A percentile compares a stretch with the other conserved stretches of the same genome.
phyloP scores from a whole-genome alignment of 2,797 vertebrate species.

The Halcyon badia region DNA sequence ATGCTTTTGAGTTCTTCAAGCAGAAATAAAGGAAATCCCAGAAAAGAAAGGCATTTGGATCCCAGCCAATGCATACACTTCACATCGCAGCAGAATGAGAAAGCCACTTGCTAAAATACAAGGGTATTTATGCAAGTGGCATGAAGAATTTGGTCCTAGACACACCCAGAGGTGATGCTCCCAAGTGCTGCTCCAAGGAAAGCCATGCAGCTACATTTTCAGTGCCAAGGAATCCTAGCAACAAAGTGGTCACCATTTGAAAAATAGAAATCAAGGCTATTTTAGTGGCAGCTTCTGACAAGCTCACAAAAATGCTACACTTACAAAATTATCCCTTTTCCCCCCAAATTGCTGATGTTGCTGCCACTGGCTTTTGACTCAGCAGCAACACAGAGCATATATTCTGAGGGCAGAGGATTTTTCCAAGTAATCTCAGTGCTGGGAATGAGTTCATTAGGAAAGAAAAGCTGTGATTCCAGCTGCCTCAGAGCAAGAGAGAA shows the following conservation, averaged over 20 bases:
- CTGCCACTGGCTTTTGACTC: not conserved
- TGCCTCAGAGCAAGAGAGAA: not conserved
- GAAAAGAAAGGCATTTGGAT: not conserved
- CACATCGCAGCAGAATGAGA: not conserved
- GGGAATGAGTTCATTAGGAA: not conserved
- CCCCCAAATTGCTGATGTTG: not conserved
- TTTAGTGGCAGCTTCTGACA: constrained; percentile 16
- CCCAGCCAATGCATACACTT: not conserved
- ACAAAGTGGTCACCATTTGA: constrained; percentile 18
- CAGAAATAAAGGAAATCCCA: constrained; percentile 16
- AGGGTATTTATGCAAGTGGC: not conserved
- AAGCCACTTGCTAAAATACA: not conserved
- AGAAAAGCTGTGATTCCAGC: not conserved
- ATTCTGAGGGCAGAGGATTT: not conserved
- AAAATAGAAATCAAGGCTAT: constrained; percentile 13
- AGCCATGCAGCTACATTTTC: not conserved
- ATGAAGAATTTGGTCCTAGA: not conserved
- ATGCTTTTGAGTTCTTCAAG: not conserved
- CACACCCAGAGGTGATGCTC: not conserved
- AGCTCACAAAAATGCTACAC: constrained; percentile 12
- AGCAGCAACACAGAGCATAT: not conserved
- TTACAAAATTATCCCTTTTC: not conserved
- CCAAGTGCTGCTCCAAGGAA: not conserved
- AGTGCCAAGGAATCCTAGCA: constrained; percentile 43
- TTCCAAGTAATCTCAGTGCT: not conserved